Evolutionary conservation across 2,888 invertebrate species (phyloP), one percentile per base, ranked within the genome.

Genomic region (Anaspis maculata): DNA sequence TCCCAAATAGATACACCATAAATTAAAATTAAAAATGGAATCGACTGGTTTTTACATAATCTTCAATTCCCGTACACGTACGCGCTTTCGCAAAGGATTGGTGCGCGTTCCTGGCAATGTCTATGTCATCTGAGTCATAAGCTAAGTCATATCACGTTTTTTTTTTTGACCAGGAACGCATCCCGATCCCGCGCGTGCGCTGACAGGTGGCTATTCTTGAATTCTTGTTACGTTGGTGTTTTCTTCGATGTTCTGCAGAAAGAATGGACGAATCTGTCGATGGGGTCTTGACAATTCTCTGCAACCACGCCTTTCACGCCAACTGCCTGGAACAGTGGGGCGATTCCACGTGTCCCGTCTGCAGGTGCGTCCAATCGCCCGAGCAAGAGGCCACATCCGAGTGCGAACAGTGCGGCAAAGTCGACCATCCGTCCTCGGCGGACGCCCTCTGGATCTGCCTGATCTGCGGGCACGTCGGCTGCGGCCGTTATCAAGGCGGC

Each of bases 261-360:
- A 78, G 95, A 38, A 90, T 91, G 96, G 98, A 98, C 65, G 98
- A 99, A 68, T 92, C 94, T 50, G 92, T 96, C 7, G 94, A 96
- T 61, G 95, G 96, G 7, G 89, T 98, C 41, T 70, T 99, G 46
- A 96, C 95, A 15, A 95, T 99, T 58, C 75, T 97, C 40, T 99
- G 98, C 63, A 97, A 97, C 68, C 98, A 99, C 68, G 85, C 92
- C 2, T 99, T 98, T 69, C 98, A 98, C 68, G 84, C 92, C 6
- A 83, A 81, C 56, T 99, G 98, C 66, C 70, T 98, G 29, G 81
- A 88, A 48, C 87, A 97, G 63, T 98, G 98, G 96, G 83, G 89
- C 11, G 95, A 96, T 64, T 88, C 88, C 49, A 91, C 94, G 35
- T 99, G 98, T 62, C 97, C 98, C 0, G 95, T 98, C 35, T 99